A percentile compares a stretch with the other conserved stretches of the same genome.
These are phyloP conservation scores for Ophiothrix spiculata DNA, from an alignment of 35 echinoderm and acorn worm genomes.

Conservation along the genomic window DNA sequence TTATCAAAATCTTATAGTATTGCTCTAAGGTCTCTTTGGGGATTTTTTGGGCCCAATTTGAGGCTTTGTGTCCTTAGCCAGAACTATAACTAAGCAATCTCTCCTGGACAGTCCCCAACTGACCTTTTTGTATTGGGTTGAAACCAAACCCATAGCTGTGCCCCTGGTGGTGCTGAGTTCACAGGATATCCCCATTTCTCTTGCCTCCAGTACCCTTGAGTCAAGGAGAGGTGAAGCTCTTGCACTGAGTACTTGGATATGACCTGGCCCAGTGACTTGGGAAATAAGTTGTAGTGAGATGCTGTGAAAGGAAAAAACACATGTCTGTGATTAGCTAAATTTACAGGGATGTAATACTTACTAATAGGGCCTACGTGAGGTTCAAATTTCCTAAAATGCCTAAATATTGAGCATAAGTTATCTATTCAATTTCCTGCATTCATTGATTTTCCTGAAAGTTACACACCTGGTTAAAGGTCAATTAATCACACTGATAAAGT, in stretches of 20 bases:
- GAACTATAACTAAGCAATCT: too few species aligned
- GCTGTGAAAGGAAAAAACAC: slow-evolving; percentile 2
- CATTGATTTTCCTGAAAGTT: too few species aligned
- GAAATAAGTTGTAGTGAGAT: slow-evolving; percentile 93
- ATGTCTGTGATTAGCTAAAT: background rate
- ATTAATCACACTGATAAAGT: too few species aligned
- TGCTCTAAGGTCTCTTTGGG: too few species aligned
- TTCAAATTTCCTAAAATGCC: background rate
- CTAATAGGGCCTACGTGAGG: background rate
- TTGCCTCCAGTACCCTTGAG: slow-evolving; percentile 85
- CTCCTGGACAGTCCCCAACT: too few species aligned
- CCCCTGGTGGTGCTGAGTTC: slow-evolving; percentile 72
- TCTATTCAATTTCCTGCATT: too few species aligned
- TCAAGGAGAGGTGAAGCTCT: slow-evolving; percentile 90
- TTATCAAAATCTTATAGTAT: too few species aligned
- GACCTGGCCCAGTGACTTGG: slow-evolving; percentile 86
- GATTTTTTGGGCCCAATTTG: too few species aligned
- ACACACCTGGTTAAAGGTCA: too few species aligned
- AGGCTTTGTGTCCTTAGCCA: too few species aligned
- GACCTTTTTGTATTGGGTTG: slow-evolving; percentile 29
- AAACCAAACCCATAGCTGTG: slow-evolving; percentile 96
- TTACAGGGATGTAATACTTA: background rate
- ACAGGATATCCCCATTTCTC: slow-evolving; percentile 88
- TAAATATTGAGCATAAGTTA: background rate
- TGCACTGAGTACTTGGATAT: slow-evolving; percentile 74